Conservation (phyloP, 2,888 invertebrate genomes). For the Cerastis leucographa region DNA sequence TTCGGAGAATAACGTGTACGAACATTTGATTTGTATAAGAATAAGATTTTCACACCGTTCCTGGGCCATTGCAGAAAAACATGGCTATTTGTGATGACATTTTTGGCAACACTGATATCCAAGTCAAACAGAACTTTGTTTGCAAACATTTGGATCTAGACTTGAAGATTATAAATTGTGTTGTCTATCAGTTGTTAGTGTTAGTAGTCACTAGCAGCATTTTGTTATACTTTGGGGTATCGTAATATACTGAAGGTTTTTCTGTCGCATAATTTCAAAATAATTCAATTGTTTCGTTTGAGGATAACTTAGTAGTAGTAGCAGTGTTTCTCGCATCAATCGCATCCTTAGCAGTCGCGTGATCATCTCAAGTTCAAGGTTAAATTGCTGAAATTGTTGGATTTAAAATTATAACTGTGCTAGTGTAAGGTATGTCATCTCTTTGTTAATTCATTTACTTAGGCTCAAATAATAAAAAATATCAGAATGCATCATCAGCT, state of each 20-base stretch:
- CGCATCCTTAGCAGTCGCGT: constrained; percentile 55
- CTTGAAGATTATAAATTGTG: neutral
- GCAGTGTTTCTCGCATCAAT: constrained; percentile 18
- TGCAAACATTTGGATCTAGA: constrained; percentile 55
- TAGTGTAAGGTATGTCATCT: constrained; percentile 26
- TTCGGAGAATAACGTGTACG: too few species aligned
- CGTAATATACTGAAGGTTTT: constrained; percentile 24
- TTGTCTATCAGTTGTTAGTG: constrained; percentile 16
- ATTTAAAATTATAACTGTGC: constrained; percentile 23
- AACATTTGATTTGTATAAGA: too few species aligned
- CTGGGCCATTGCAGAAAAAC: neutral
- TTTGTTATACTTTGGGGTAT: constrained; percentile 14
- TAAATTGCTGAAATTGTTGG: constrained; percentile 30
- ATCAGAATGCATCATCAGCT: accelerated
- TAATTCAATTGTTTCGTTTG: constrained; percentile 10
- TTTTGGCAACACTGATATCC: neutral
- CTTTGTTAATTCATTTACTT: neutral
- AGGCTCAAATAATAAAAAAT: neutral
- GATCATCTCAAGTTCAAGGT: constrained; percentile 79
- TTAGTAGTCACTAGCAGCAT: neutral
- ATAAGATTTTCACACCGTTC: neutral
- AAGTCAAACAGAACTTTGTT: constrained; percentile 52
- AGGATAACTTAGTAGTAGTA: neutral
- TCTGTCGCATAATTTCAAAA: neutral
- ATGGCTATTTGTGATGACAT: neutral